A percentile compares a stretch with the other conserved stretches of the same genome.
phyloP scores from a whole-genome alignment of 2,113 vertebrate species.

The Protobothrops mucrosquamatus region DNA sequence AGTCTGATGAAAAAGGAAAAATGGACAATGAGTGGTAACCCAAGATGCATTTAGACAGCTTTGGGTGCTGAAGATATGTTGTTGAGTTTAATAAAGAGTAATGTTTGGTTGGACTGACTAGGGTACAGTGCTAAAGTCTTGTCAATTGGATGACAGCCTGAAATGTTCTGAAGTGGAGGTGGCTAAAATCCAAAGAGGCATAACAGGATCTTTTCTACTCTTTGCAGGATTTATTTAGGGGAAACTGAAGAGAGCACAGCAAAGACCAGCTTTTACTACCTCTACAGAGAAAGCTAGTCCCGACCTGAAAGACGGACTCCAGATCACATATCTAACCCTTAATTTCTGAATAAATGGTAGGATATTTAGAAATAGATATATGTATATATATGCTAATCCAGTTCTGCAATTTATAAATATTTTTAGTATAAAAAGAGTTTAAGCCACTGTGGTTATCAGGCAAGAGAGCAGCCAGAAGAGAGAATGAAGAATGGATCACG shows the following conservation, averaged over 20 bases:
- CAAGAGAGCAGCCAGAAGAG: not conserved
- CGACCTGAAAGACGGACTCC: not conserved
- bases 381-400: not conserved
- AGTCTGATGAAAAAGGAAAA: not conserved
- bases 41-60: not conserved
- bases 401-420: not conserved
- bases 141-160: not conserved
- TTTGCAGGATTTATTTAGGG: not conserved
- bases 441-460: not conserved
- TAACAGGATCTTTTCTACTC: not conserved
- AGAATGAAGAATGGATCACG: not conserved
- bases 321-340: not conserved
- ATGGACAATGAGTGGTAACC: not conserved
- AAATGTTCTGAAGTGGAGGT: not conserved
- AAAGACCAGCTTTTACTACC: not conserved
- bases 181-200: not conserved
- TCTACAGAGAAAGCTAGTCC: not conserved
- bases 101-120: not conserved
- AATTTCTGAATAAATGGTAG: not conserved
- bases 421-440: not conserved
- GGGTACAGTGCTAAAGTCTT: not conserved
- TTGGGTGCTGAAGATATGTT: not conserved
- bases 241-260: not conserved
- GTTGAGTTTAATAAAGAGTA: not conserved
- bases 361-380: not conserved